phyloP scores from a whole-genome alignment of 1,140 invertebrate genomes.

The Drosophila rhopaloa region DNA sequence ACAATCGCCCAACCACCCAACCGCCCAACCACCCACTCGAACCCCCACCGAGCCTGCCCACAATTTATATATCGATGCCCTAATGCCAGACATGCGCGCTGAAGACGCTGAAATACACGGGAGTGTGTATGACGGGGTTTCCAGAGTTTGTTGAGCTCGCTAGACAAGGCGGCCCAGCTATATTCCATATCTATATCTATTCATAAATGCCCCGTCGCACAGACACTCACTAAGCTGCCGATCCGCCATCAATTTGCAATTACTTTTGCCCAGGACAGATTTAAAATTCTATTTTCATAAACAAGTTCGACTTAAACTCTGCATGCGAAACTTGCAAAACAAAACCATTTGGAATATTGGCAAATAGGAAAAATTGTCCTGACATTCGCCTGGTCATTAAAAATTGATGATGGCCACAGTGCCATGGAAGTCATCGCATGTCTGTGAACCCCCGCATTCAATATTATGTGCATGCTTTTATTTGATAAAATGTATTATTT shows the following conservation, averaged over 20 bases:
- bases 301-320: conserved; percentile 39
- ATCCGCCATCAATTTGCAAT: conserved; percentile 71
- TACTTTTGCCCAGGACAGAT: conserved; percentile 60
- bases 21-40: conserved; percentile 17
- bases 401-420: conserved; percentile 49
- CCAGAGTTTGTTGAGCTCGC: conserved; percentile 61
- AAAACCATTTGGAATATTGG: conserved; percentile 37
- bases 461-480: neutral
- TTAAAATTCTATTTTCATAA: conserved; percentile 70
- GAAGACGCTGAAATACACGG: conserved; percentile 44
- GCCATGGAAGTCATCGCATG: conserved; percentile 24
- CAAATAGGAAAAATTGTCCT: conserved; percentile 50
- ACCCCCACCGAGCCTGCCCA: conserved; percentile 34
- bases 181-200: conserved; percentile 55
- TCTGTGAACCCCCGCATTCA: conserved; percentile 13
- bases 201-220: conserved; percentile 57
- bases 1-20: conserved; percentile 35
- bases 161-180: conserved; percentile 36
- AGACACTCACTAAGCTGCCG: conserved; percentile 13
- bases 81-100: conserved; percentile 74
- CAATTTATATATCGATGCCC: conserved; percentile 57
- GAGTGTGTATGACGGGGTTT: too few species aligned
- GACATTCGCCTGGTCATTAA: conserved; percentile 58
- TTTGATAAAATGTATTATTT: conserved; percentile 26
- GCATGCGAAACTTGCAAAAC: neutral